These are phyloP conservation scores for Coptodon rendalli DNA, from an alignment of 2,113 vertebrate genomes.

Conservation along the genomic window DNA sequence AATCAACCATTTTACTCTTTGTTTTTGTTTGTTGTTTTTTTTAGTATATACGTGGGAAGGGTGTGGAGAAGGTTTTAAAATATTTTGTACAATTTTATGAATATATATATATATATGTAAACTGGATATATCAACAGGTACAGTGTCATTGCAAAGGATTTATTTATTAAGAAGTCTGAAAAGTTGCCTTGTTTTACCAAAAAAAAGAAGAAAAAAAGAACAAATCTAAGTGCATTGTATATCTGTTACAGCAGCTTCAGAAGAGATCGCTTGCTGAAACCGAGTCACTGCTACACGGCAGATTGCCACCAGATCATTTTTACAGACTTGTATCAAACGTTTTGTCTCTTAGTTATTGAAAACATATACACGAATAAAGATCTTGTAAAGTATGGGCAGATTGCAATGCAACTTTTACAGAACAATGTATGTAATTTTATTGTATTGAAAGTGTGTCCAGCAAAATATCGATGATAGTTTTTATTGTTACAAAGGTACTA, in stretches of 20 bases:
- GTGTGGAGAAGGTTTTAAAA: slow-evolving; percentile 19
- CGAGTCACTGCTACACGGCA: slow-evolving; percentile 30
- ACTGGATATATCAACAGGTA: slow-evolving; percentile 76
- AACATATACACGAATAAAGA: slow-evolving; percentile 74
- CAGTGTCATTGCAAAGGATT: slow-evolving; percentile 68
- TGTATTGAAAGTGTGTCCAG: slow-evolving; percentile 79
- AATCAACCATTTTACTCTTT: slow-evolving; percentile 27
- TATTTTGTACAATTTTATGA: slow-evolving; percentile 57
- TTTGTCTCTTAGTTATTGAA: slow-evolving; percentile 83
- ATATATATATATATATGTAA: neutral
- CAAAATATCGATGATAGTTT: slow-evolving; percentile 79
- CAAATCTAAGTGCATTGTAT: slow-evolving; percentile 76
- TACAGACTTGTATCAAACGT: slow-evolving; percentile 75
- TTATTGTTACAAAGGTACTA: slow-evolving; percentile 93
- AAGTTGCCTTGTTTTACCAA: slow-evolving; percentile 77
- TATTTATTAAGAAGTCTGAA: slow-evolving; percentile 73
- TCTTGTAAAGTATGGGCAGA: slow-evolving; percentile 86
- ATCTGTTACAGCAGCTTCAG: slow-evolving; percentile 71
- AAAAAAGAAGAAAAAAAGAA: slow-evolving; percentile 27
- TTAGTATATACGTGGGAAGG: slow-evolving; percentile 13
- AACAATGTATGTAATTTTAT: slow-evolving; percentile 82
- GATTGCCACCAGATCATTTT: slow-evolving; percentile 76
- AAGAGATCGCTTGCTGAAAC: slow-evolving; percentile 48
- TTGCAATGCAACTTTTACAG: slow-evolving; percentile 94
- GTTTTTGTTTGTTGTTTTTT: slow-evolving; percentile 27